Base-by-base conservation (phyloP, 2,113 vertebrate species). In the Anser brachyrhynchus region DNA sequence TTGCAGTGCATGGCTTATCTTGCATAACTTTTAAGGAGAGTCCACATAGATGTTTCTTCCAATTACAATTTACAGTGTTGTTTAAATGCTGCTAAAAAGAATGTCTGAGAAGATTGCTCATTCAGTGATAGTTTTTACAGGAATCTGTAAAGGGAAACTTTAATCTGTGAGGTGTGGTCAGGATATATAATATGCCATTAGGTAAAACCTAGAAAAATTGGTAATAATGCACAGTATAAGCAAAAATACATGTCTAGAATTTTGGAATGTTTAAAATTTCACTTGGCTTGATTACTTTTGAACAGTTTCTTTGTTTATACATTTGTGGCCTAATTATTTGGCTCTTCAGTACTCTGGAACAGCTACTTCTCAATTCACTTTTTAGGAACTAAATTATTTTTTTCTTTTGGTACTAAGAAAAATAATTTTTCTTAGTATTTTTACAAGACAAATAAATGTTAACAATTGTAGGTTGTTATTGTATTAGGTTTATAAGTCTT, bases 141-240 rank as follows among this genome's bases (percentile, higher is more conserved):
- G 6, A 79, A 58, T 70, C 6, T 76, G 21, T 49, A 62, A 76
- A 61, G 0, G 0, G 3, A 88, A 29, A 29, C 26, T 3, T 80
- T 61, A 29, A 44, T 61, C 35, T 58, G 33, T 77, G 41, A 81
- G 26, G 17, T 72, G 7, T 81, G 29, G 73, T 73, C 37, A 62
- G 12, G 20, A 29, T 57, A 22, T 51, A 23, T 43, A 35, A 11
- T 41, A 77, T 11, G 17, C 15, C 10, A 37, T 51, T 85, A 77
- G 3, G 23, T 18, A 46, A 62, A 62, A 73, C 7, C 9, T 61
- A 62, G n/a, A 66, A 62, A 20, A 87, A 58, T 19, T 66, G 9
- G 13, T 31, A 89, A 26, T 10, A 6, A 6, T 44, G 16, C 15
- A 41, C 22, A 37, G 4, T 39, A 23, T 52, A 52, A 46, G 54